These are phyloP conservation scores for Temnothorax nylanderi DNA, from an alignment of 1,140 invertebrate genomes.

Conservation along the genomic window DNA sequence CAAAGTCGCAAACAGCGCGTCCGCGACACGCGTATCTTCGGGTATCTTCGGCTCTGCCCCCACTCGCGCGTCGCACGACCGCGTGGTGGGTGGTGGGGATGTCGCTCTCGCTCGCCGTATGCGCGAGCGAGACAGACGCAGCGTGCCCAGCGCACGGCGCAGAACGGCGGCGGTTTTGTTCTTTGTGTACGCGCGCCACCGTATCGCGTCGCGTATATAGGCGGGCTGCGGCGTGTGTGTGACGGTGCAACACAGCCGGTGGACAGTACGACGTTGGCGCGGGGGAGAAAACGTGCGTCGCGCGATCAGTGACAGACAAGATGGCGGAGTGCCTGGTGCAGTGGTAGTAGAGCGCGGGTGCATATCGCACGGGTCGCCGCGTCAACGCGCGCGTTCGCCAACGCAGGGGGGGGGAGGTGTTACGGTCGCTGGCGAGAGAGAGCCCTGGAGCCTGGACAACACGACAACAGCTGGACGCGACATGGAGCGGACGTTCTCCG, in stretches of 20 bases:
- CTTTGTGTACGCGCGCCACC: constrained; percentile 34
- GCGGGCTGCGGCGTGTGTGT: constrained; percentile 35
- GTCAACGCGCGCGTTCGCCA: background rate
- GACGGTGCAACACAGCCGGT: constrained; percentile 28
- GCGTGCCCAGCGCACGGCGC: constrained; percentile 54
- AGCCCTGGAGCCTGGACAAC: background rate
- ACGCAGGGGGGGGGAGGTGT: no score
- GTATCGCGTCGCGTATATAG: background rate
- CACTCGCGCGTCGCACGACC: background rate
- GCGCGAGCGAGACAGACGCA: constrained; percentile 62
- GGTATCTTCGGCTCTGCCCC: constrained; percentile 38
- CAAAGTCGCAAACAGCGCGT: background rate
- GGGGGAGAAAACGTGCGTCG: constrained; percentile 56
- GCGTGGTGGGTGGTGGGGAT: constrained; percentile 49
- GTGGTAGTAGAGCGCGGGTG: constrained; percentile 75
- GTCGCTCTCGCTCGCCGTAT: constrained; percentile 43
- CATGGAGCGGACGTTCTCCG: constrained; percentile 87
- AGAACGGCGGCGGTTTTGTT: constrained; percentile 46
- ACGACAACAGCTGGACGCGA: constrained; percentile 59
- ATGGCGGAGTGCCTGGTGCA: constrained; percentile 81
- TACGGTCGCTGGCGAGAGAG: no score
- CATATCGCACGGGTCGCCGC: constrained; percentile 44
- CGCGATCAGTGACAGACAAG: constrained; percentile 81
- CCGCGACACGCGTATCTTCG: constrained; percentile 57
- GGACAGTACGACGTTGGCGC: constrained; percentile 15